Base-by-base conservation (phyloP, 2,797 vertebrate species). In the Thripadectes ignobilis region DNA sequence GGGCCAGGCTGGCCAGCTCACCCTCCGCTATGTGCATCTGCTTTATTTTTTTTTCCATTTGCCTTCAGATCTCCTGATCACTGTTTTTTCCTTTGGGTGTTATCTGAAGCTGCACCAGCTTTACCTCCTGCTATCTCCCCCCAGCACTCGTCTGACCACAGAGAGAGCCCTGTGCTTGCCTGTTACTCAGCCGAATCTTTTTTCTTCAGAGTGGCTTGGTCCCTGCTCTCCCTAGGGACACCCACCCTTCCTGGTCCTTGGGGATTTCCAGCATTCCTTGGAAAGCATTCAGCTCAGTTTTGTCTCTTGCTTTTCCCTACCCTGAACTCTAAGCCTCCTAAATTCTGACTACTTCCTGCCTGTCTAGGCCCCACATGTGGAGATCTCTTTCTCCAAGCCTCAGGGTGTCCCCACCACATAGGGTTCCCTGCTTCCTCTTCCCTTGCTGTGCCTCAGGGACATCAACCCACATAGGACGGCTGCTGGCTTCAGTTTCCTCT, bases 11-110 rank as follows among this genome's bases (percentile, higher is more conserved):
- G 0, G 36, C 29, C 74, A 41, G 41, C 68, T 85, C 5, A 1
- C 27, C 20, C 46, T 80, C 57, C 0, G 1, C 52, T 72, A 65
- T 0, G 0, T 55, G 29, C 65, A 41, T 62, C 41, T 75, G 65
- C 87, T 85, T 92, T 89, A 86, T 18, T 11, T 4, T 54, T 90
- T 58, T 81, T 76, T 43, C 58, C 20, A 51, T 62, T 73, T 72
- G 79, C 69, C 18, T 84, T 88, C 73, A 24, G 62, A 88, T 89
- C 79, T 73, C 63, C 61, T 52, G 58, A 85, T 73, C 9, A 1
- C 29, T 81, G 2, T 5, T 58, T 93, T 68, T 84, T 29, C 43
- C 65, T 90, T 58, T 69, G 38, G 58, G 54, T 17, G 2, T 89
- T 92, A 95, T 85, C 88, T 93, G 68, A 93, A 85, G 65, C 76